A percentile compares a stretch with the other conserved stretches of the same genome.
These are phyloP conservation scores for Sminthurides aquaticus DNA, from an alignment of 2,888 invertebrate genomes.

Conservation along the genomic window DNA sequence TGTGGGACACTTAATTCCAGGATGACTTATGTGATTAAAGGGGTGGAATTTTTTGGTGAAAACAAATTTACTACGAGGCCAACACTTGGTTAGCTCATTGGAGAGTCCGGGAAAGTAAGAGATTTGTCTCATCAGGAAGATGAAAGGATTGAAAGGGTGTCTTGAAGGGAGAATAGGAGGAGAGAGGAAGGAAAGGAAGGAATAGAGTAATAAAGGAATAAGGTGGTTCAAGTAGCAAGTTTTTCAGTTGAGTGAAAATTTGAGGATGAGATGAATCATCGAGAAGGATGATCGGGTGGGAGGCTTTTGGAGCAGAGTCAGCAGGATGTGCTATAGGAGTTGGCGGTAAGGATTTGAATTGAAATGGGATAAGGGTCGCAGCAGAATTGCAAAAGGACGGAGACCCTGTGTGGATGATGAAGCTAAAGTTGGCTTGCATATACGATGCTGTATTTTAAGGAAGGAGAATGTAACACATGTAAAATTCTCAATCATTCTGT, in stretches of 20 bases:
- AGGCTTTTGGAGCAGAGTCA: slow-evolving; percentile 1
- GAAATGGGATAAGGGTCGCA: too few relatives aligned
- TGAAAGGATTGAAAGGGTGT: background rate
- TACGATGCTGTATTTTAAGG: too few relatives aligned
- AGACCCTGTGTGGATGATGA: too few relatives aligned
- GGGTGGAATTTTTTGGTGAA: background rate
- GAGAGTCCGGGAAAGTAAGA: too few relatives aligned
- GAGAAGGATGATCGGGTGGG: slow-evolving; percentile 3
- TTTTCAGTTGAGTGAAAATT: slow-evolving; percentile 26
- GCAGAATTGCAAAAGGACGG: too few relatives aligned
- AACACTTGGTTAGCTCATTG: too few relatives aligned
- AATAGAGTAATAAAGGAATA: too few relatives aligned
- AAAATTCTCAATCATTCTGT: slow-evolving; percentile 30
- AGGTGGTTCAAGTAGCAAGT: slow-evolving; percentile 11
- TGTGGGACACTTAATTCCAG: background rate
- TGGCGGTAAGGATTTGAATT: too few relatives aligned
- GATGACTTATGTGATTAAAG: background rate
- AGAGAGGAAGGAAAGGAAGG: too few relatives aligned
- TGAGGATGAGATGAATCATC: slow-evolving; percentile 35
- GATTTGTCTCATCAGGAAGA: background rate
- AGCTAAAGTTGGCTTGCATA: too few relatives aligned
- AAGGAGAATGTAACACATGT: background rate
- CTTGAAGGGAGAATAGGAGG: too few relatives aligned
- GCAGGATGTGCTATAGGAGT: too few relatives aligned
- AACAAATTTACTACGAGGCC: background rate